Evolutionary conservation across 1,140 invertebrate species (phyloP).

Genomic region (Octopus bimaculoides): DNA sequence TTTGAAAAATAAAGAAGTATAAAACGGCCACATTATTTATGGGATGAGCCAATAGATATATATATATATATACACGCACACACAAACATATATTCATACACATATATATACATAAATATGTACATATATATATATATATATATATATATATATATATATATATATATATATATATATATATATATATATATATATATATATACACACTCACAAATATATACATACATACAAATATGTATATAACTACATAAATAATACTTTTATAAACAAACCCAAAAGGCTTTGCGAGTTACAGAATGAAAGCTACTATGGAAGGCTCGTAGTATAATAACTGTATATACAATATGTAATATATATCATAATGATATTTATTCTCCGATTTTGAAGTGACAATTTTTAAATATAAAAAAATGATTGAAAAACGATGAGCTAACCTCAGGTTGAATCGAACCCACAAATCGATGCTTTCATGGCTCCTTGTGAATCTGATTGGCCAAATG

Average conservation of each 20-base stretch:
- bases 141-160: not conserved
- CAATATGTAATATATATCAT: no score
- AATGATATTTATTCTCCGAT: no score
- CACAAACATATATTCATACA: not conserved
- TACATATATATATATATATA: constrained; percentile 4
- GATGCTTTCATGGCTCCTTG: no score
- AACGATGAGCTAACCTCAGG: no score
- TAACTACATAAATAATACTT: not conserved
- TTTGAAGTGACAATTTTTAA: no score
- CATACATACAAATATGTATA: not conserved
- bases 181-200: constrained; percentile 2
- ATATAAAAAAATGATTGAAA: no score
- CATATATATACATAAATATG: not conserved
- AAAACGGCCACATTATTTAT: not conserved
- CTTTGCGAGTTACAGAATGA: no score
- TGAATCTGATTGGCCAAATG: no score
- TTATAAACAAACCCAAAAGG: no score
- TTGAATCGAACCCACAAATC: no score
- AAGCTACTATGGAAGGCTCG: no score
- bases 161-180: constrained; percentile 2
- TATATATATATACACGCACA: not conserved
- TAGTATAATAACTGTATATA: no score
- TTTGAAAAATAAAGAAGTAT: not conserved
- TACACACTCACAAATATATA: not conserved
- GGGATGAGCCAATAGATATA: not conserved